Evolutionary conservation across 2,888 invertebrate species (phyloP), one percentile per base, ranked within the genome.

Genomic region (Tetheella fluctuosa): DNA sequence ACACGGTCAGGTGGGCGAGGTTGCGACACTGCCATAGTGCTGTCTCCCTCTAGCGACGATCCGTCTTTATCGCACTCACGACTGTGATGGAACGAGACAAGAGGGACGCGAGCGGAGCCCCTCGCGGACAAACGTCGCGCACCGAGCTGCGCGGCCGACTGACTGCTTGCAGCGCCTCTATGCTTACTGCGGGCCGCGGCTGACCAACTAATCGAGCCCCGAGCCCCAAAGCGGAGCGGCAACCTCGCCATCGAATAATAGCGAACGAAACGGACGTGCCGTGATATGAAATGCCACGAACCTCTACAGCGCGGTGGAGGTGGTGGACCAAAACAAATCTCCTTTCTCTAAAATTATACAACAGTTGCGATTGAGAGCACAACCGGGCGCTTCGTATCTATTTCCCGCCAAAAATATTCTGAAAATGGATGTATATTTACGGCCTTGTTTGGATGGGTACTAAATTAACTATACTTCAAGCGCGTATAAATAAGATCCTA

Each of bases 1-100:
- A 91, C 93, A 92, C 91, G 90, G 91, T 93, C 93, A 93, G 93
- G 93, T 93, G 93, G 92, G 92, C 91, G 92, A 92, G 90, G 92
- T 93, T 92, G 93, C 93, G 93, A 91, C 92, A 91, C 89, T 86
- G 91, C 87, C 89, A 89, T 91, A 76, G 73, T 70, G 79, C 77
- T 69, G 71, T 90, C 90, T 84, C 88, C 73, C 75, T 85, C 80
- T 68, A 71, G 64, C 72, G 68, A 67, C 59, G 59, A 61, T 72
- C 72, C 65, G 71, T 90, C 90, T 85, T 86, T 80, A 79, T 92
- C 85, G 75, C 90, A 85, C 90, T 77, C 81, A 70, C 76, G 74
- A 67, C 61, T 67, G 62, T 61, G 65, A 62, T 61, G 63, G 74
- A 67, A 72, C 67, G 67, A 70, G 81, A 74, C 76, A 76, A 74